Base-by-base conservation (phyloP, 2,797 vertebrate genomes). In the Jordanella pulchra region DNA sequence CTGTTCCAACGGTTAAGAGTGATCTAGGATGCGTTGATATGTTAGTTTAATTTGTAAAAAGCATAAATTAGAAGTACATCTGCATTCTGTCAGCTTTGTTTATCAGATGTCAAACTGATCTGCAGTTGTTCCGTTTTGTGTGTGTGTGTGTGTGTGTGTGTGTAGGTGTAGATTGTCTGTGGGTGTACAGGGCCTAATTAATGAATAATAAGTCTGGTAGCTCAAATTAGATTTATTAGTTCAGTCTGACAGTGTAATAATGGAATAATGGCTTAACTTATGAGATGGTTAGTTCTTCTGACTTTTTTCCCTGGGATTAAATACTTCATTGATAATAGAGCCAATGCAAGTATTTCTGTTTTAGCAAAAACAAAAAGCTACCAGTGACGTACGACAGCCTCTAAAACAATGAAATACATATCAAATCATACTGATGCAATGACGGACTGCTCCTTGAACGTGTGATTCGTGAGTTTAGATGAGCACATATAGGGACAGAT, bases 141-240 rank as follows among this genome's bases (percentile, higher is more conserved):
- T 27, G 51, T 39, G 69, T 48, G 56, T 82, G 73, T 17, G 39
- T 71, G 35, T 39, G 4, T 5, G 5, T 39, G 35, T 39, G 5
- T 39, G 35, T 39, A 7, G 35, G 35, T 39, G 35, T 39, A 39
- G 4, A 39, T 39, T 39, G 35, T 39, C 35, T 39, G 35, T 39
- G 35, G 35, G 35, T 39, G 35, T 39, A 39, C 35, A 39, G 9
- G 35, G 35, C 39, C 51, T 77, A 83, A 81, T 83, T 50, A 80
- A 83, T 79, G 63, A 80, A 77, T 84, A 80, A 87, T 79, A 79
- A 78, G 67, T 71, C 71, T 50, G 42, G 55, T 50, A 67, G 63
- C 78, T 53, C 0, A 67, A 66, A 80, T 60, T 66, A 48, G 77
- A 84, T 71, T 42, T 42, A 77, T 58, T 55, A 63, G 64, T 61